Conservation (phyloP, 2,113 vertebrate species). For the Puntigrus tetrazona region DNA sequence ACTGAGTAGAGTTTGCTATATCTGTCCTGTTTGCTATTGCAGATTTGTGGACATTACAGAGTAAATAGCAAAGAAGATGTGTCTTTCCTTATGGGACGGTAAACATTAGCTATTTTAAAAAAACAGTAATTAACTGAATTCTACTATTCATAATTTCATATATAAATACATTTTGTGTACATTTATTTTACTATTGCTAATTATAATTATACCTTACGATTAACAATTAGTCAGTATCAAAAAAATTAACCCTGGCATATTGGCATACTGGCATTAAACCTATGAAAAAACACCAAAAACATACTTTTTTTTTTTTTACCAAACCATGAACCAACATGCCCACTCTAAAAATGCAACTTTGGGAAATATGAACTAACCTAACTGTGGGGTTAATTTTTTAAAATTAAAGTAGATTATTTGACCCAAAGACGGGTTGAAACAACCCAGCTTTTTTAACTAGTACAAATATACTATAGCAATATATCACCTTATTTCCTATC, state of each 20-base stretch:
- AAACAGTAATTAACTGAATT: no score
- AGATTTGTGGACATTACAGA: not conserved
- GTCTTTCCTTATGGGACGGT: not conserved
- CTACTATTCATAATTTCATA: not conserved
- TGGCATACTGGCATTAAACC: not conserved
- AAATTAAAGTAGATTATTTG: no score
- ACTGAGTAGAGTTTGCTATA: not conserved
- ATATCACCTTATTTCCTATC: no score
- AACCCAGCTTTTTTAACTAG: no score
- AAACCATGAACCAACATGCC: not conserved
- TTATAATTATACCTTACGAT: not conserved
- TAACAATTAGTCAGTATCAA: not conserved
- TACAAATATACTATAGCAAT: not conserved
- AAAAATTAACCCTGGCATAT: not conserved
- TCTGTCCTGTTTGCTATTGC: not conserved
- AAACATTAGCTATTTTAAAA: not conserved
- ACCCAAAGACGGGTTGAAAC: no score
- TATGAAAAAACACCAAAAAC: not conserved
- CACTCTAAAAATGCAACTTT: no score
- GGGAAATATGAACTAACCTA: no score
- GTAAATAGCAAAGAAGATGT: not conserved
- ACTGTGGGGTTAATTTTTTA: no score
- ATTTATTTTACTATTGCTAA: not conserved
- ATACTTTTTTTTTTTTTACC: no score
- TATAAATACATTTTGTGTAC: not conserved